A percentile compares a stretch with the other conserved stretches of the same genome.
Evolutionary conservation across 2,113 vertebrate genomes (phyloP).

Genomic region (Ailuropoda melanoleuca): DNA sequence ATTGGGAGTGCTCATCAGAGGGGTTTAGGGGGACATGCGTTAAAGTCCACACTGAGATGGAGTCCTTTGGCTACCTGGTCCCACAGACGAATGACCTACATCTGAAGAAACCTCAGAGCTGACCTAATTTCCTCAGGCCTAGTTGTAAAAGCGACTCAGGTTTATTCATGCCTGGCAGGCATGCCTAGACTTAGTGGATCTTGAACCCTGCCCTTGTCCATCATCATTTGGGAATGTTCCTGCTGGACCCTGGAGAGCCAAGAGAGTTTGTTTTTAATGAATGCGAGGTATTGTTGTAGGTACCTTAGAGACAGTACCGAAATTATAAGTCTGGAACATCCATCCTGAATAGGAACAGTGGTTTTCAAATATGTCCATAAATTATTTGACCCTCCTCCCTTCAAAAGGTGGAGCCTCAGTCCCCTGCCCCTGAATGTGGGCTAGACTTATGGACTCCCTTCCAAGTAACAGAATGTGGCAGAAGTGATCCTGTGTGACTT

Average conservation of each 20-base stretch:
- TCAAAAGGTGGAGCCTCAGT: not conserved
- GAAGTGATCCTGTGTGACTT: not conserved
- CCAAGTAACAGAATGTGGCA: not conserved
- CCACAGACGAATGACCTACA: not conserved
- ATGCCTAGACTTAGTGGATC: not conserved
- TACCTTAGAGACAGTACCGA: no score
- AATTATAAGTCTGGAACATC: not conserved
- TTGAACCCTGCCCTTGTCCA: not conserved
- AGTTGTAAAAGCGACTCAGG: not conserved
- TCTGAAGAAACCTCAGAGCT: not conserved
- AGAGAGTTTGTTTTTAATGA: not conserved
- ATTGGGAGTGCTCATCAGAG: not conserved
- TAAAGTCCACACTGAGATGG: not conserved
- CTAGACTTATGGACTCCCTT: not conserved
- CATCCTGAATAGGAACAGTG: not conserved
- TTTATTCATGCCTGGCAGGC: not conserved
- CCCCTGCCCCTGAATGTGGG: not conserved
- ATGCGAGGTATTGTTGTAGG: not conserved
- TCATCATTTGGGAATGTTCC: not conserved
- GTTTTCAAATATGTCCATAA: not conserved
- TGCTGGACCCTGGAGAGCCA: not conserved
- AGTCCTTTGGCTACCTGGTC: not conserved
- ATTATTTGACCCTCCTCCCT: not conserved
- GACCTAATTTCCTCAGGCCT: not conserved
- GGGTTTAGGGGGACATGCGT: fast-evolving